Base-by-base conservation (phyloP, 2,888 invertebrate species). In the Leptopilina drosophilae region DNA sequence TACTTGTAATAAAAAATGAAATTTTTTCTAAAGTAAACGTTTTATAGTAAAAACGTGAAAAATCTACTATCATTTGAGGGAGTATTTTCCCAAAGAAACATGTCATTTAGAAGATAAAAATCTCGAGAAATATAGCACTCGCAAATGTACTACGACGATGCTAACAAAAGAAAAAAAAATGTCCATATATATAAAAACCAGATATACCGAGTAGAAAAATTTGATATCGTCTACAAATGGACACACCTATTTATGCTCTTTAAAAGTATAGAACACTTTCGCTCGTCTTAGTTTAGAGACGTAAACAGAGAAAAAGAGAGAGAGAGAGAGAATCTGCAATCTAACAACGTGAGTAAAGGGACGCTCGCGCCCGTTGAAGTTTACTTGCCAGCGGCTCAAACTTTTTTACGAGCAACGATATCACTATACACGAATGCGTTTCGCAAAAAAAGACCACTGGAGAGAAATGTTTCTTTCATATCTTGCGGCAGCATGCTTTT, bases 401-500 rank as follows among this genome's bases (percentile, higher is more conserved):
- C 62, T 76, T 76, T 33, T 76, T 76, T 76, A 76, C 64, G 64
- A 64, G 76, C 14, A 49, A n/a, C 62, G 64, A 76, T 76, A 76
- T 76, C 64, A 76, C 62, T 49, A 9, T 49, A 26, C 33, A 33
- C 64, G 64, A 76, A 76, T 64, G 62, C 49, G 76, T 64, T 49
- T 76, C 20, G 64, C 11, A 64, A 76, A 64, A 76, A 76, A 64
- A 62, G 64, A 49, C 26, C 26, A 59, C 42, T 8, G 49, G 15
- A 76, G 64, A 76, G 76, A 76, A 76, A 76, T 76, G 76, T 64
- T 64, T 64, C 76, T 76, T 64, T 64, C 76, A 76, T 76, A 76
- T 76, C 76, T 76, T 64, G 49, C 76, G 20, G 76, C 26, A 76
- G 64, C 76, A 76, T 64, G 64, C 49, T 64, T 76, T 46, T 76